These are phyloP conservation scores for Clavelina lepadiformis DNA, from an alignment of 23 tunicate genomes.

Conservation along the genomic window DNA sequence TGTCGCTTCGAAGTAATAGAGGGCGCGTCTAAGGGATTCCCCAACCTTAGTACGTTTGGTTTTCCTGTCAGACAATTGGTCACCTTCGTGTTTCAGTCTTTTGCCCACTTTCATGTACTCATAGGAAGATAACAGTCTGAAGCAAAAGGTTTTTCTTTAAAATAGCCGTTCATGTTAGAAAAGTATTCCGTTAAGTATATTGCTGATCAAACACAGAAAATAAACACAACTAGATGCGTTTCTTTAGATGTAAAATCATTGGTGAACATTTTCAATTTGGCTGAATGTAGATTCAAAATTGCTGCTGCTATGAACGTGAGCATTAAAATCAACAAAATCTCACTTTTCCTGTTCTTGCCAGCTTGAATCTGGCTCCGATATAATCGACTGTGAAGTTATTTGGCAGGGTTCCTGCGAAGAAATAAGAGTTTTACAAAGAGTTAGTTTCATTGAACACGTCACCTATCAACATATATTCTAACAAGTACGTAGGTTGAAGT, in stretches of 20 bases:
- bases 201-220: no score
- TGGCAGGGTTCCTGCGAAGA: background rate
- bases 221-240: no score
- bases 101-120: constrained; percentile 70
- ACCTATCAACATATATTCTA: no score
- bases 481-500: no score
- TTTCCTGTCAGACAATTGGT: constrained; percentile 38
- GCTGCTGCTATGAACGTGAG: background rate
- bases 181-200: background rate
- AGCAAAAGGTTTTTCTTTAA: background rate
- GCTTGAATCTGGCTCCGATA: constrained; percentile 65
- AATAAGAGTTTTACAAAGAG: background rate
- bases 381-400: constrained; percentile 11
- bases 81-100: constrained; percentile 76
- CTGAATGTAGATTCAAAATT: background rate
- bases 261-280: no score
- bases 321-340: background rate
- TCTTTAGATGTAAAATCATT: no score
- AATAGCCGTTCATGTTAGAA: background rate
- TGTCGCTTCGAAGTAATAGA: constrained; percentile 70
- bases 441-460: no score
- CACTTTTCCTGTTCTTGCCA: constrained; percentile 83
- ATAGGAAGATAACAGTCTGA: constrained; percentile 62
- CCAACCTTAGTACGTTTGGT: constrained; percentile 53
- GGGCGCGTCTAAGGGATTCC: constrained; percentile 58